Base-by-base conservation (phyloP, 1,140 invertebrate genomes). In the Bombyx mandarina region DNA sequence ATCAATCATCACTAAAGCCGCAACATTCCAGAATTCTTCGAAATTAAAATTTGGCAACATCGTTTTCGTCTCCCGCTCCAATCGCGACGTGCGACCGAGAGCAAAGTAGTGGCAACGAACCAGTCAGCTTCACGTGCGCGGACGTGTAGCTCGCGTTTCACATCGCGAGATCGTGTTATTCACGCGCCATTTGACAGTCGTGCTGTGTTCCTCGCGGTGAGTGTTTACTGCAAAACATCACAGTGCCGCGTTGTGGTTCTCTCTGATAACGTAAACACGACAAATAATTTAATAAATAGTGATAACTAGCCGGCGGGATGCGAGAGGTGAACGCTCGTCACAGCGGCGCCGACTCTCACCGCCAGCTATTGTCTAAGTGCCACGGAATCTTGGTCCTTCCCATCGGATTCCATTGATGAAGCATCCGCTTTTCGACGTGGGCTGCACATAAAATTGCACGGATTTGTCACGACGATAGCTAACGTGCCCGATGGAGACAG, bases 291-390 rank as follows among this genome's bases (percentile, higher is more conserved):
- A 48, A 62, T 55, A 61, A 63, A 45, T 60, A 71, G 62, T 66
- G 60, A 64, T 60, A 69, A 73, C 60, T 65, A 54, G 60, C 61
- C 61, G 58, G 60, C 72, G 78, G 72, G 75, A 82, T 82, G 72
- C 69, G 76, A 86, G 78, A 86, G 83, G 80, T 86, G 76, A 86
- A 86, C 72, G 83, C 75, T 86, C 83, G 80, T 82, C 82, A 74
- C 72, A 73, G 73, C 82, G 81, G 79, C 79, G 81, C 81, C 80
- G 78, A 79, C 80, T 86, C 82, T 83, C 83, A 79, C 80, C 76
- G 78, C 74, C 70, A 74, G 79, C 76, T 84, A 86, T 86, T 85
- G 82, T 86, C 79, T 83, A 77, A 82, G 79, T 82, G 81, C 75
- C 78, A 77, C 82, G 80, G 80, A 81, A 82, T 85, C 80, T 86